These are phyloP conservation scores for Manacus vitellinus DNA, from an alignment of 2,113 vertebrate species.

Conservation along the genomic window DNA sequence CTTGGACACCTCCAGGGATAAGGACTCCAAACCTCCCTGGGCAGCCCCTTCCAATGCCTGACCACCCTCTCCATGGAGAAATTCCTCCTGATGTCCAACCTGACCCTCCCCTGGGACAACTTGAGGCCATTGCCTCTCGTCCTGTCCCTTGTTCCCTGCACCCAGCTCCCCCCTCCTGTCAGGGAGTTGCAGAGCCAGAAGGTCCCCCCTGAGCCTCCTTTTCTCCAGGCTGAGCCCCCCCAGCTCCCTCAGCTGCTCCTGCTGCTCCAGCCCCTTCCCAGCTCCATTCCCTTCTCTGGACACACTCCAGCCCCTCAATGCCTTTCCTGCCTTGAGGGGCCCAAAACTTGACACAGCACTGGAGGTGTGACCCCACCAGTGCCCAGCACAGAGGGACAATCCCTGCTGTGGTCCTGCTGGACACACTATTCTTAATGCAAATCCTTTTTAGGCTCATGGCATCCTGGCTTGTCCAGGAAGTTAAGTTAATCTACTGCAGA, in stretches of 20 bases:
- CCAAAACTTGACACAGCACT: neutral
- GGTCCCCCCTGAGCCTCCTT: neutral
- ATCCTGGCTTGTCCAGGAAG: neutral
- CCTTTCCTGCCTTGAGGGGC: too few species aligned
- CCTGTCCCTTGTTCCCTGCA: neutral
- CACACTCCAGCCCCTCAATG: accelerated
- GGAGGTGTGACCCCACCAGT: neutral
- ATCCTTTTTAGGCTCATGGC: neutral
- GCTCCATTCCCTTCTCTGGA: neutral
- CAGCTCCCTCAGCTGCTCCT: neutral
- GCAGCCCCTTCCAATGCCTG: neutral
- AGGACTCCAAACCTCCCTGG: neutral
- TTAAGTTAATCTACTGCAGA: neutral
- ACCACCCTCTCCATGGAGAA: neutral
- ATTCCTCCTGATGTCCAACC: neutral
- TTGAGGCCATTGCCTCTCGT: neutral
- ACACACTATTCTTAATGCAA: accelerated
- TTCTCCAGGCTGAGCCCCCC: neutral
- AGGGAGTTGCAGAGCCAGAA: neutral
- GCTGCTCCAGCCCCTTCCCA: neutral
- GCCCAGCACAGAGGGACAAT: neutral
- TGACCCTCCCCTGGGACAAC: neutral
- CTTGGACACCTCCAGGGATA: neutral
- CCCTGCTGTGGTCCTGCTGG: neutral
- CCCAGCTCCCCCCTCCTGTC: neutral